Evolutionary conservation across 2,888 invertebrate genomes (phyloP).

Genomic region (Megamerina dolium): DNA sequence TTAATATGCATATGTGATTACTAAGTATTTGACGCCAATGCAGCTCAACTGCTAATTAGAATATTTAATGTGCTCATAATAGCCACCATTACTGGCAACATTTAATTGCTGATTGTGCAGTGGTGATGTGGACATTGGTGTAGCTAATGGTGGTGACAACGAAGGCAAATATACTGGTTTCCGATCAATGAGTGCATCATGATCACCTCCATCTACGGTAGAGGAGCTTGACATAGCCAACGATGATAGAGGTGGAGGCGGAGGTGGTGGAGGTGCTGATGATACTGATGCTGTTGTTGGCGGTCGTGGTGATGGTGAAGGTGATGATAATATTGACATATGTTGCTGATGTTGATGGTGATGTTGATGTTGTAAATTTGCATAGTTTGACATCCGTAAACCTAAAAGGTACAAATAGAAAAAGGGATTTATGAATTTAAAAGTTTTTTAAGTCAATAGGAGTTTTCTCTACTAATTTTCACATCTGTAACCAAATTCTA

Average conservation of each 20-base stretch:
- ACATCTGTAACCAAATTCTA: no score
- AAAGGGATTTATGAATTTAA: no score
- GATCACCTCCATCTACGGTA: no score
- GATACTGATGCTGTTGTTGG: constrained; percentile 34
- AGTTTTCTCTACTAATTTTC: no score
- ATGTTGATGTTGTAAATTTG: constrained; percentile 12
- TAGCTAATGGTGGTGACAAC: constrained; percentile 37
- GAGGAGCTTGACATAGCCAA: no score
- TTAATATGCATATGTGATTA: no score
- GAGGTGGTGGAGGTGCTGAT: constrained; percentile 28
- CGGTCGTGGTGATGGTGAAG: constrained; percentile 30
- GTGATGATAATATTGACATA: constrained; percentile 27
- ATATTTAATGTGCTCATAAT: constrained; percentile 42
- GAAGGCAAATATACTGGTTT: constrained; percentile 43
- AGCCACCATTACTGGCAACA: constrained; percentile 22
- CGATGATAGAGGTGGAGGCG: no score
- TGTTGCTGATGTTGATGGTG: constrained; percentile 28
- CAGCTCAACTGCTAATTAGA: constrained; percentile 27
- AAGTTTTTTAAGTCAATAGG: no score
- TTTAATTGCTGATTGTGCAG: constrained; percentile 26
- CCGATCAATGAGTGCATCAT: constrained; percentile 40
- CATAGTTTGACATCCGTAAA: constrained; percentile 38
- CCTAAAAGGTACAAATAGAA: constrained; percentile 27
- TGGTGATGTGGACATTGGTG: constrained; percentile 30
- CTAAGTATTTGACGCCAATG: no score